phyloP scores from a whole-genome alignment of 1,140 invertebrate species.

The Eurytemora carolleeae region DNA sequence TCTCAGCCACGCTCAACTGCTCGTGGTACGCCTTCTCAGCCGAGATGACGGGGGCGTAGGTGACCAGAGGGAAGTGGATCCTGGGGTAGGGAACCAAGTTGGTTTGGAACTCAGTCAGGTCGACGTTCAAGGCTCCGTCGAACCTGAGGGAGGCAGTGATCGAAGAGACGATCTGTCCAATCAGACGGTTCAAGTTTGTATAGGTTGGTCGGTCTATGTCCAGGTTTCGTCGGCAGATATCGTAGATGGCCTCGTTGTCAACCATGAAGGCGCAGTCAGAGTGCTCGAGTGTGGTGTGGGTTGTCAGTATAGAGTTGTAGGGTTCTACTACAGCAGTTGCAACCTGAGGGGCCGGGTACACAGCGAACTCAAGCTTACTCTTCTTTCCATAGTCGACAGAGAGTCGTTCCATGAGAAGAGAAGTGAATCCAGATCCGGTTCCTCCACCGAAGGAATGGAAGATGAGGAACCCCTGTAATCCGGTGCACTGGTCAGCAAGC shows the following conservation, averaged over 20 bases:
- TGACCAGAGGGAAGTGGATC: constrained; percentile 45
- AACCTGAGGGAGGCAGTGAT: too few species aligned
- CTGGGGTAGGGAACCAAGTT: constrained; percentile 45
- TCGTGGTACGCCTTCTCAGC: constrained; percentile 38
- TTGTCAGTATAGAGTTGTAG: too few species aligned
- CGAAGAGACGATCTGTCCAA: too few species aligned
- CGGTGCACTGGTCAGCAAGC: constrained; percentile 52
- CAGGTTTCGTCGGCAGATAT: constrained; percentile 40
- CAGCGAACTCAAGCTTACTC: constrained; percentile 35
- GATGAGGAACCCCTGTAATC: constrained; percentile 43
- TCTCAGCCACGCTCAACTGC: constrained; percentile 29
- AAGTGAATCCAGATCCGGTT: too few species aligned
- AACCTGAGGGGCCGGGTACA: constrained; percentile 44
- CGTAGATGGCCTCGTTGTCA: too few species aligned
- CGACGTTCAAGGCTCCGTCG: constrained; percentile 47
- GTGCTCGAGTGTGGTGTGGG: constrained; percentile 46
- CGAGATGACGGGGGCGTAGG: constrained; percentile 40
- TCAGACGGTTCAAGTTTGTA: constrained; percentile 33
- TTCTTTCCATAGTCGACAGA: constrained; percentile 34
- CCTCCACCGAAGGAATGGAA: too few species aligned
- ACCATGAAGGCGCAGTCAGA: constrained; percentile 48
- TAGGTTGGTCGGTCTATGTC: constrained; percentile 38
- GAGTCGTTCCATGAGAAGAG: too few species aligned
- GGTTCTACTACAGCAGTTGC: too few species aligned
- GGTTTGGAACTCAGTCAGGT: constrained; percentile 43